Evolutionary conservation across 2,113 vertebrate species (phyloP).

Genomic region (Halcyon malimbica): DNA sequence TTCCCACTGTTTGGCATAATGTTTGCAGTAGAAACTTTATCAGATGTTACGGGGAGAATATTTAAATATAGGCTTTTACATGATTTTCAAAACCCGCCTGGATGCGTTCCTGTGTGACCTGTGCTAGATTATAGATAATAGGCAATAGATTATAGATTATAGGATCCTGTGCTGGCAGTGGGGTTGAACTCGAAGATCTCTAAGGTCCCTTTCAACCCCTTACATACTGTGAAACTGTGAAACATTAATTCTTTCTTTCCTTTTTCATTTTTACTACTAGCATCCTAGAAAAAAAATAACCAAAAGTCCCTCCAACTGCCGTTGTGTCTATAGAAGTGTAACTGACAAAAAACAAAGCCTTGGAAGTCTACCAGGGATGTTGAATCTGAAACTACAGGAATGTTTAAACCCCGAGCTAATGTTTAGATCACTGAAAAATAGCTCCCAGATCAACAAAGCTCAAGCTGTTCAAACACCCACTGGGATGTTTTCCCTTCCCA

Average conservation of each 20-base stretch:
- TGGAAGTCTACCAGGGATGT: background rate
- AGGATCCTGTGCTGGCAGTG: too few relatives aligned
- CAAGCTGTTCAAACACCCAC: conserved; percentile 85
- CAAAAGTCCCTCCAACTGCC: background rate
- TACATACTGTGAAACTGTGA: too few relatives aligned
- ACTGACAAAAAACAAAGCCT: background rate
- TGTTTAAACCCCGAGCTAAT: conserved; percentile 32
- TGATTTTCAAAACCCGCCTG: too few relatives aligned
- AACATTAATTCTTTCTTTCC: background rate
- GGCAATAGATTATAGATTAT: too few relatives aligned
- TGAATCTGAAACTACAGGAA: conserved; percentile 17
- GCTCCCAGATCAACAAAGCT: conserved; percentile 41
- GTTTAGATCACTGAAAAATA: conserved; percentile 10
- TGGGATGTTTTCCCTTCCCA: conserved; percentile 80
- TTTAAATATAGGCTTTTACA: background rate
- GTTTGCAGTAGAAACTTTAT: background rate
- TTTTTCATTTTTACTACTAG: background rate
- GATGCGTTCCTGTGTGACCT: too few relatives aligned
- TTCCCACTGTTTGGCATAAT: background rate
- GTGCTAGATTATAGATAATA: too few relatives aligned
- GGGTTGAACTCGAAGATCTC: too few relatives aligned
- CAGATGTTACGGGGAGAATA: background rate
- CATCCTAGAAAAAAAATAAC: background rate
- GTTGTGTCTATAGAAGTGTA: background rate
- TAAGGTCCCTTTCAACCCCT: too few relatives aligned